Conservation (phyloP, 2,888 invertebrate genomes). For the Eupithecia pulchellata region DNA sequence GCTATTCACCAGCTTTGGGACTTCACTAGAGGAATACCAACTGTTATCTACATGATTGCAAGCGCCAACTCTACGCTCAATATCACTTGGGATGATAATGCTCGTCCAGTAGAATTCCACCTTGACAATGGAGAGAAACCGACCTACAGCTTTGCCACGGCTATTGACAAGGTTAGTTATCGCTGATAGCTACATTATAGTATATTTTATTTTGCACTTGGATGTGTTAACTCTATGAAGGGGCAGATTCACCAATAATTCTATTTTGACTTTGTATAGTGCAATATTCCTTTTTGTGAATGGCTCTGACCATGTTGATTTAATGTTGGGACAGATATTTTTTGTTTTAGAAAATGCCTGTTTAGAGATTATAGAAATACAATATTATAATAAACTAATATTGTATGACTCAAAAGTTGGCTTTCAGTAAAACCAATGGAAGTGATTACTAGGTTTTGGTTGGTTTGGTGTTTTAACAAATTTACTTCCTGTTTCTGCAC, state of each 20-base stretch:
- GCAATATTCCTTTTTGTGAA: background rate
- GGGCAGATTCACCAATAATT: background rate
- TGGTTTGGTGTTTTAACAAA: too few relatives aligned
- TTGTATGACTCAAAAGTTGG: background rate
- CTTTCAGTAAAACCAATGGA: too few relatives aligned
- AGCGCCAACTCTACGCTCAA: slow-evolving; percentile 71
- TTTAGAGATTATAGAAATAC: background rate
- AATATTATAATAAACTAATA: background rate
- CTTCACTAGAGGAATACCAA: slow-evolving; percentile 85
- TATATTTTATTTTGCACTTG: background rate
- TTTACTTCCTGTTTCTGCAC: too few relatives aligned
- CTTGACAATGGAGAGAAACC: slow-evolving; percentile 71
- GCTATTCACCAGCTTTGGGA: slow-evolving; percentile 89
- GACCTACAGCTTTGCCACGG: slow-evolving; percentile 85
- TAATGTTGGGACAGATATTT: too few relatives aligned
- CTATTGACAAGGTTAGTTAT: slow-evolving; percentile 84
- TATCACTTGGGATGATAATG: slow-evolving; percentile 70
- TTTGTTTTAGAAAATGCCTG: background rate
- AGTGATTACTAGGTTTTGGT: too few relatives aligned
- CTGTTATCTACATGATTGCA: slow-evolving; percentile 84
- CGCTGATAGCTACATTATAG: too few relatives aligned
- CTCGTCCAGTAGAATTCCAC: slow-evolving; percentile 59
- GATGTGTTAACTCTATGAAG: background rate
- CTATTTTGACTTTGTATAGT: background rate
- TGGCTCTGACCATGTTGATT: too few relatives aligned